Evolutionary conservation across 2,797 vertebrate genomes (phyloP).

Genomic region (Acanthopagrus latus): DNA sequence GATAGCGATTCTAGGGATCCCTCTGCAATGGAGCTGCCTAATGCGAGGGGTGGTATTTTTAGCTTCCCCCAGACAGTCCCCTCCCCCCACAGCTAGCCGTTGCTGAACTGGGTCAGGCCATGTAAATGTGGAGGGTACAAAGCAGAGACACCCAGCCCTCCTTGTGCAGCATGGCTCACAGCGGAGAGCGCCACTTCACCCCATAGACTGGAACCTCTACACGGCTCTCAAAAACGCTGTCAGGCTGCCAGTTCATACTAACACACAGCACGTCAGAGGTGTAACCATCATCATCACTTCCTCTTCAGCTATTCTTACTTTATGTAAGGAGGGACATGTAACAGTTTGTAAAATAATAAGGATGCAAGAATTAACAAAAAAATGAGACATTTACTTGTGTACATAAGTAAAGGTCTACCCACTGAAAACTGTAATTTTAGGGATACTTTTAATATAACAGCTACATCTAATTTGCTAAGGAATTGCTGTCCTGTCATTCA

Average conservation of each 20-base stretch:
- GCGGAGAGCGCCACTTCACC: constrained; percentile 78
- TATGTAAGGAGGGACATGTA: constrained; percentile 10
- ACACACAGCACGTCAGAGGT: constrained; percentile 59
- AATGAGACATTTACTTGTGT: not conserved
- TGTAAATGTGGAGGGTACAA: constrained; percentile 85
- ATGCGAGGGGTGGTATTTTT: constrained; percentile 86
- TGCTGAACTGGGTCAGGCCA: constrained; percentile 85
- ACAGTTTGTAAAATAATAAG: constrained; percentile 24
- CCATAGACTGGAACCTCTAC: constrained; percentile 63
- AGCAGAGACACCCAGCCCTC: constrained; percentile 78
- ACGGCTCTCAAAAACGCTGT: constrained; percentile 56
- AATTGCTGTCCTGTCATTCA: no score
- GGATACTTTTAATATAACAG: not conserved
- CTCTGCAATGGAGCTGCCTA: constrained; percentile 83
- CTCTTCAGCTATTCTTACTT: constrained; percentile 42
- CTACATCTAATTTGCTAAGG: not conserved
- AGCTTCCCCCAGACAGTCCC: constrained; percentile 82
- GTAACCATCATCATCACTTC: constrained; percentile 53
- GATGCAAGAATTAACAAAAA: not conserved
- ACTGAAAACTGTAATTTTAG: not conserved
- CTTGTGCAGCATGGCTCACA: constrained; percentile 64
- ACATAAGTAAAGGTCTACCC: not conserved
- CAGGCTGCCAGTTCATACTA: constrained; percentile 67
- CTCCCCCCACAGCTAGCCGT: constrained; percentile 74
- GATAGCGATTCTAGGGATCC: constrained; percentile 88